These are phyloP conservation scores for Pteria penguin DNA, from an alignment of 2,888 invertebrate species.

Conservation along the genomic window DNA sequence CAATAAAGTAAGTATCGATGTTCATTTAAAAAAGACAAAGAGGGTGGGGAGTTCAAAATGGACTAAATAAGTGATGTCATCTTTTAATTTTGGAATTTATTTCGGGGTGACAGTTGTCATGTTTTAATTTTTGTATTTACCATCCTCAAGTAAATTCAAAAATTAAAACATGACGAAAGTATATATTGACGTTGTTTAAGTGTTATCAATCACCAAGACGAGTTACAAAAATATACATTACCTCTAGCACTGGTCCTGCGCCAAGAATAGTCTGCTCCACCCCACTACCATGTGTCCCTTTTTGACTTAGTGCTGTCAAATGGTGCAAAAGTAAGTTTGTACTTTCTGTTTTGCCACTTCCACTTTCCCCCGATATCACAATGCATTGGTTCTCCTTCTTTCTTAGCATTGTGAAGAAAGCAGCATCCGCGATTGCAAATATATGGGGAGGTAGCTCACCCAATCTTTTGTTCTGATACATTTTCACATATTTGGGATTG, in stretches of 20 bases:
- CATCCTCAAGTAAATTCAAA: too few species aligned
- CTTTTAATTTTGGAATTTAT: too few species aligned
- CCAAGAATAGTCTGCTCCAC: slow-evolving; percentile 97
- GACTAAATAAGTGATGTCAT: too few species aligned
- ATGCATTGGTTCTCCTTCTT: slow-evolving; percentile 95
- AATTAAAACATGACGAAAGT: too few species aligned
- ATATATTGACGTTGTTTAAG: too few species aligned
- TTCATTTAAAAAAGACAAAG: too few species aligned
- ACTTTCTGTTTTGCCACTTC: slow-evolving; percentile 97
- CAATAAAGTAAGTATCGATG: too few species aligned
- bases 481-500: slow-evolving; percentile 97
- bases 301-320: slow-evolving; percentile 95
- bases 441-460: slow-evolving; percentile 97
- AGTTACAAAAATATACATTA: slow-evolving; percentile 75
- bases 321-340: slow-evolving; percentile 97
- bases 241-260: slow-evolving; percentile 96
- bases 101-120: too few species aligned
- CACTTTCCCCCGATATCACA: slow-evolving; percentile 96
- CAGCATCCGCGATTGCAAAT: slow-evolving; percentile 96
- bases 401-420: slow-evolving; percentile 96
- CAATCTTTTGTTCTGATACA: slow-evolving; percentile 95
- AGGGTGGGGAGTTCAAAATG: too few species aligned
- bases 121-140: too few species aligned
- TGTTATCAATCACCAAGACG: too few species aligned
- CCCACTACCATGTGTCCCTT: slow-evolving; percentile 91